Evolutionary conservation across 2,113 vertebrate species (phyloP).

Genomic region (Anhinga rufa): DNA sequence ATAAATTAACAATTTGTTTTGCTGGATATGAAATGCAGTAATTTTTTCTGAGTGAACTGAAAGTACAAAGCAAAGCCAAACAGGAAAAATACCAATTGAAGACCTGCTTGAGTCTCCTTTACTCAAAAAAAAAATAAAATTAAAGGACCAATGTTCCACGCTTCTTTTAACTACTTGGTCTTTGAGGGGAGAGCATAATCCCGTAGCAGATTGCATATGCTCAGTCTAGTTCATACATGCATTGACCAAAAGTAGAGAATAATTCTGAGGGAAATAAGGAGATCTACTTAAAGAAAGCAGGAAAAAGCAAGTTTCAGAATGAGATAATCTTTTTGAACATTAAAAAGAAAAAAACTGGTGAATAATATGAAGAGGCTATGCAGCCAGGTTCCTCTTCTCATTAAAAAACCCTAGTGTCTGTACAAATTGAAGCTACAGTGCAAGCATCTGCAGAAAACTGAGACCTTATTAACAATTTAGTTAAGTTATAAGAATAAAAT

Average conservation of each 20-base stretch:
- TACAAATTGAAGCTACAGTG: constrained; percentile 1
- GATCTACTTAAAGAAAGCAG: not conserved
- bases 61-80: not conserved
- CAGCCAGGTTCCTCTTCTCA: constrained; percentile 1
- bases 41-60: not conserved
- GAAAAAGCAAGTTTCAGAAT: not conserved
- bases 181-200: not conserved
- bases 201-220: not conserved
- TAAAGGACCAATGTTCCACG: not conserved
- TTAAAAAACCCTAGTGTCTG: constrained; percentile 3
- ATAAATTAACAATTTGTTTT: constrained; percentile 28
- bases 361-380: constrained; percentile 17
- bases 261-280: constrained; percentile 3
- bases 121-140: not conserved
- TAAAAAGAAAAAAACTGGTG: constrained; percentile 1
- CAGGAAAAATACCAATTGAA: not conserved
- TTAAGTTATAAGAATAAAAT: constrained; percentile 19
- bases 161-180: not conserved
- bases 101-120: not conserved
- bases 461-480: constrained; percentile 41
- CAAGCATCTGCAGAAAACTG: constrained; percentile 15
- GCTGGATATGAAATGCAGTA: not conserved
- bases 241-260: not conserved
- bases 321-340: constrained; percentile 3
- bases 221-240: not conserved